Evolutionary conservation across 2,888 invertebrate genomes (phyloP).

Genomic region (Chrysina gloriosa): DNA sequence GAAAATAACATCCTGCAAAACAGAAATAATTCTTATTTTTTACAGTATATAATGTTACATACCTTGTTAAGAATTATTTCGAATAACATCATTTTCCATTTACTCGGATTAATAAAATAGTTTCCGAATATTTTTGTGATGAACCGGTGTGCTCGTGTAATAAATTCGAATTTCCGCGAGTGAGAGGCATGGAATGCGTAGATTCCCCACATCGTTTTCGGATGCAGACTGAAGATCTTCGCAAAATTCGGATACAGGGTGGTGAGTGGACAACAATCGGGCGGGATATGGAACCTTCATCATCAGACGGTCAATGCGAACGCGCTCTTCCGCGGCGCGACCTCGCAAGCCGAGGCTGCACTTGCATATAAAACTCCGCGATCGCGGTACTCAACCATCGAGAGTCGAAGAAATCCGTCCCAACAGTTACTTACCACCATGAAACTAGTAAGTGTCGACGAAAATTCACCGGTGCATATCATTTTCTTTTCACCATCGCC

Average conservation of each 20-base stretch:
- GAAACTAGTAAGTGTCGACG: conserved; percentile 52
- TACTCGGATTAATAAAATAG: too few species aligned
- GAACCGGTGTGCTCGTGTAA: too few species aligned
- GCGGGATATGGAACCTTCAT: conserved; percentile 59
- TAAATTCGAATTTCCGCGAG: too few species aligned
- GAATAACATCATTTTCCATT: too few species aligned
- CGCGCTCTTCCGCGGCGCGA: conserved; percentile 61
- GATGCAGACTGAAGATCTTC: neutral
- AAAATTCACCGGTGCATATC: conserved; percentile 32
- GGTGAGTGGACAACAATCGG: conserved; percentile 54
- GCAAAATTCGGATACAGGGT: conserved; percentile 14
- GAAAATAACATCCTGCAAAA: too few species aligned
- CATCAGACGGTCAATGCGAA: conserved; percentile 58
- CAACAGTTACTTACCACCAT: conserved; percentile 47
- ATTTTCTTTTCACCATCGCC: conserved; percentile 17
- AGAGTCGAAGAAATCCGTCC: conserved; percentile 39
- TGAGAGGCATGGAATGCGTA: neutral
- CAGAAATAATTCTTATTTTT: too few species aligned
- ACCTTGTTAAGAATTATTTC: too few species aligned
- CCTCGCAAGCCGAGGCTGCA: conserved; percentile 62
- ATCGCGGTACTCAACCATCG: conserved; percentile 44
- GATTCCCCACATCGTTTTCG: neutral
- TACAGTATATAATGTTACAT: too few species aligned
- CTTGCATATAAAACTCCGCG: conserved; percentile 58
- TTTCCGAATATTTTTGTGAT: too few species aligned